Conservation (phyloP, 2,888 invertebrate genomes). For the Caenorhabditis sp. region DNA sequence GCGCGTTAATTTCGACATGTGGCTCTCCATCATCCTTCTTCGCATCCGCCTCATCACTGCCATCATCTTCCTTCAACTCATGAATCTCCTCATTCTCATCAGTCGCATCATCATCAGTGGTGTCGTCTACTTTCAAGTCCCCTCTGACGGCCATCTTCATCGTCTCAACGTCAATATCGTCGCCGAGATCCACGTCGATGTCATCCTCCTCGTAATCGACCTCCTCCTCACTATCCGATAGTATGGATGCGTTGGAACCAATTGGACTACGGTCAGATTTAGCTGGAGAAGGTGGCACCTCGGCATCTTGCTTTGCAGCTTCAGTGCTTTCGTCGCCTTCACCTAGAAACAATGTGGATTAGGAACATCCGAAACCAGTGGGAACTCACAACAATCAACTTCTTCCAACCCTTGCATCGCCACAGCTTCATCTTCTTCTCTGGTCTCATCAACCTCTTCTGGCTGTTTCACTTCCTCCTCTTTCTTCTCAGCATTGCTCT, state of each 20-base stretch:
- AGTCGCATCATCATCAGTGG: constrained; percentile 12
- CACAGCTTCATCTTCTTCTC: constrained; percentile 51
- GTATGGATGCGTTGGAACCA: constrained; percentile 8
- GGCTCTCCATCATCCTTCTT: constrained; percentile 24
- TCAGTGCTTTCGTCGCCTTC: constrained; percentile 39
- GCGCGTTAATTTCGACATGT: no score
- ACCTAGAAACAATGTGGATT: not conserved
- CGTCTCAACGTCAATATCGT: constrained; percentile 66
- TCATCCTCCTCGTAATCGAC: constrained; percentile 60
- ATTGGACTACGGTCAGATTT: not conserved
- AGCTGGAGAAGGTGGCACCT: not conserved
- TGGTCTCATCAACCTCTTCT: constrained; percentile 33
- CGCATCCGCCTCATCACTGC: constrained; percentile 8
- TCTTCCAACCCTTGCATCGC: constrained; percentile 59
- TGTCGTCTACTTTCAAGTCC: constrained; percentile 26
- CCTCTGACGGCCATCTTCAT: constrained; percentile 54
- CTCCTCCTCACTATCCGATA: constrained; percentile 50
- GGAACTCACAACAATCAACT: constrained; percentile 64
- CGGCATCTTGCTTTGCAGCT: not conserved
- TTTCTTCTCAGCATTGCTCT: constrained; percentile 17
- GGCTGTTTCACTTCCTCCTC: constrained; percentile 22
- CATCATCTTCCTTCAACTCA: constrained; percentile 12
- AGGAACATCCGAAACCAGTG: no score
- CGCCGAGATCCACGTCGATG: constrained; percentile 62
- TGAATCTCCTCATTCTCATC: constrained; percentile 24